Evolutionary conservation across 1,140 invertebrate species (phyloP), one percentile per base, ranked within the genome.

Genomic region (Homalodisca vitripennis): DNA sequence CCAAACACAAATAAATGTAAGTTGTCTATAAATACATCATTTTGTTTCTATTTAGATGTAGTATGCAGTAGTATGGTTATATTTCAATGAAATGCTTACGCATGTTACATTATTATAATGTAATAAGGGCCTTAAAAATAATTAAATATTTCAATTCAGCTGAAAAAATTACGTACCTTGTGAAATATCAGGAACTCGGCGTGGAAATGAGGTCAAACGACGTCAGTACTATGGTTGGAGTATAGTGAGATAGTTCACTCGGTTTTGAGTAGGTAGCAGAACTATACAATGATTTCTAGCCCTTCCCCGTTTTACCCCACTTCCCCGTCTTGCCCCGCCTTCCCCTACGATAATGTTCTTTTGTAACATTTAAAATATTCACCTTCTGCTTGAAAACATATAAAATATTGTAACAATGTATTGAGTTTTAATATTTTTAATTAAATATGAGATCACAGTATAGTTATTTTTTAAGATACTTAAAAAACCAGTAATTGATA

Each of bases 301-400:
- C 55, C 55, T 30, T 27, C 27, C 55, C 55, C 55, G 26, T 60
- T 24, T 60, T 60, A 60, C 55, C 55, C 24, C 26, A 60, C 6
- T 3, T 27, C 14, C 10, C 26, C 14, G 24, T 60, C 55, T 60
- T 60, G 24, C 55, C 55, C 55, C 24, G 26, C 55, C 26, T 10
- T 60, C 55, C 55, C 55, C 55, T 60, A 60, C n/a, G n/a, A n/a
- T n/a, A n/a, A n/a, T n/a, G n/a, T n/a, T n/a, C n/a, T n/a, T n/a
- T n/a, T n/a, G n/a, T n/a, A n/a, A n/a, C n/a, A n/a, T n/a, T n/a
- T n/a, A n/a, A n/a, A n/a, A n/a, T n/a, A n/a, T n/a, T n/a, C n/a
- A n/a, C n/a, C n/a, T n/a, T n/a, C n/a, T n/a, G n/a, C n/a, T n/a
- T n/a, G n/a, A n/a, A n/a, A n/a, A n/a, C n/a, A n/a, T n/a, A n/a